Evolutionary conservation across 2,888 invertebrate genomes (phyloP).

Genomic region (Phyllotreta striolata): DNA sequence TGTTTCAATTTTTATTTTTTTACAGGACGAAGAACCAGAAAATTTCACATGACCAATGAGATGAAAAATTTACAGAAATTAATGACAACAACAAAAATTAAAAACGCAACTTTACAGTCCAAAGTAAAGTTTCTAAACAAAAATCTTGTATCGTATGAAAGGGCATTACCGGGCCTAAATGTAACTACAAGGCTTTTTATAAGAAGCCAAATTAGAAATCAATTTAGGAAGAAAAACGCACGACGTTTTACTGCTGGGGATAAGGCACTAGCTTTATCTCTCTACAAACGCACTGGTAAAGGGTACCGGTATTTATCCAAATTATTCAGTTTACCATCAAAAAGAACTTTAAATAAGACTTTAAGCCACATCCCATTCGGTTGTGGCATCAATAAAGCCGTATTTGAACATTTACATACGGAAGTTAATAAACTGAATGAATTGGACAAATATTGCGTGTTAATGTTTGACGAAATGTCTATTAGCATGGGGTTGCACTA

Average conservation of each 20-base stretch:
- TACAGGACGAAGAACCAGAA: too few species aligned
- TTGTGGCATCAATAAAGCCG: slow-evolving; percentile 38
- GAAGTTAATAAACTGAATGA: slow-evolving; percentile 33
- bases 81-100: too few species aligned
- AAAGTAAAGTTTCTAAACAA: too few species aligned
- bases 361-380: slow-evolving; percentile 36
- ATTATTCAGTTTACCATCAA: slow-evolving; percentile 41
- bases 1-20: too few species aligned
- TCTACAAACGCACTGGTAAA: slow-evolving; percentile 39
- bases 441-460: slow-evolving; percentile 26
- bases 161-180: background rate
- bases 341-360: slow-evolving; percentile 34
- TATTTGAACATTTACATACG: slow-evolving; percentile 35
- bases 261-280: slow-evolving; percentile 32
- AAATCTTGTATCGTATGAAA: background rate
- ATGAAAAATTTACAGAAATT: too few species aligned
- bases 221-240: too few species aligned
- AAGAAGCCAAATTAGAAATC: too few species aligned
- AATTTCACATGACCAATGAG: too few species aligned
- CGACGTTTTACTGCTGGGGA: too few species aligned
- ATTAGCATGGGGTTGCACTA: slow-evolving; percentile 3
- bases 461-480: slow-evolving; percentile 14
- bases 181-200: too few species aligned
- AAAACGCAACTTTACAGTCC: too few species aligned
- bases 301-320: slow-evolving; percentile 39